Base-by-base conservation (phyloP, 2,797 vertebrate species). In the Sebastes itinus region DNA sequence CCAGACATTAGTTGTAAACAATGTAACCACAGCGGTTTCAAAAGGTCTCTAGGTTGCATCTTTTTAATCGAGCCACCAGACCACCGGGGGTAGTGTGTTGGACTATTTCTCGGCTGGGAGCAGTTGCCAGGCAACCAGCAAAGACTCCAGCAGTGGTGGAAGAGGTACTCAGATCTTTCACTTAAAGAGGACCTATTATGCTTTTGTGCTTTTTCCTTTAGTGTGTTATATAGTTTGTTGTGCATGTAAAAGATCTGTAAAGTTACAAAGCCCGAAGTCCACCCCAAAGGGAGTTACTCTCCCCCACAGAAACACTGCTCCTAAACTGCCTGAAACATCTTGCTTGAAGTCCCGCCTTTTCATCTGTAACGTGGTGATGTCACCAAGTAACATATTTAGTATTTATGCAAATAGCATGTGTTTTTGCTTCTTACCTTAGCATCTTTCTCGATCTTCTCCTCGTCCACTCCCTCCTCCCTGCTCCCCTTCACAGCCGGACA, bases 371-470 rank as follows among this genome's bases (percentile, higher is more conserved):
- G 3, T 49, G 46, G 46, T 49, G 46, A 49, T 49, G 46, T 49
- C 46, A 49, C 46, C 16, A 20, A 18, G 46, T 49, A 49, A 49
- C 46, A 49, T 49, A 49, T 18, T 49, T 49, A 13, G 35, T 38
- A 38, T 38, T 38, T 38, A 38, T 38, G 35, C 35, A 38, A 38
- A 13, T 38, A 38, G 35, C 35, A 38, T 7, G 0, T 12, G 5
- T 52, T 68, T 3, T 74, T 67, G 12, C n/a, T 71, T 71, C 77
- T 82, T 85, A 99, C 98, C 97, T 99, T 97, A 6, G 98, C 97
- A 64, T 99, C 98, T 77, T 97, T 96, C 81, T 98, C 96, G 61
- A 98, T 95, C 27, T 94, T 89, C 12, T 76, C 85, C 27, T 96
- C 95, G 22, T 97, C 90, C 3, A 97, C 87, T 38, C 85, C 96